Conservation (phyloP, 1,140 invertebrate genomes). For the Potamilus streckersoni region DNA sequence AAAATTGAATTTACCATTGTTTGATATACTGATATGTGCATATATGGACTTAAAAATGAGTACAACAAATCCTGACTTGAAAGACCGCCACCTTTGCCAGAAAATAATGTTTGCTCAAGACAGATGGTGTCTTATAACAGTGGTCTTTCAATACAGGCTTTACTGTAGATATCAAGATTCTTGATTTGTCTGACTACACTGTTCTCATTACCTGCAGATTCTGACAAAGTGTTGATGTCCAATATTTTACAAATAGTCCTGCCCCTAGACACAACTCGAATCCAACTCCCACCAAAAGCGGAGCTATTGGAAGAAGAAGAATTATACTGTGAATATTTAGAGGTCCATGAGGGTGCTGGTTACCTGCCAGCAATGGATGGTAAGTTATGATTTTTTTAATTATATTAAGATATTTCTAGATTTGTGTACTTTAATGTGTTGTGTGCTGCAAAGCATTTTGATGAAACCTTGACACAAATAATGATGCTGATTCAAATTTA, state of each 20-base stretch:
- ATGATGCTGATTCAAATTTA: not conserved
- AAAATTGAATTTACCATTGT: too few species aligned
- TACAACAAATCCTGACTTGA: too few species aligned
- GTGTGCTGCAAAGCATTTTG: not conserved
- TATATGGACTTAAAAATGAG: too few species aligned
- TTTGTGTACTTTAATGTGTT: not conserved
- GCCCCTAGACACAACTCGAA: slow-evolving; percentile 55
- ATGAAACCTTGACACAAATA: not conserved
- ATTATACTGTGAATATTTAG: slow-evolving; percentile 64
- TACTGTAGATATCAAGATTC: not conserved
- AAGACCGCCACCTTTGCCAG: too few species aligned
- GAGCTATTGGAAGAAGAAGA: slow-evolving; percentile 58
- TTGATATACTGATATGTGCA: too few species aligned
- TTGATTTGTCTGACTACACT: not conserved
- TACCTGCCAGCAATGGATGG: slow-evolving; percentile 59
- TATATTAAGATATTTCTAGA: not conserved
- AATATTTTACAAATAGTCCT: slow-evolving; percentile 63
- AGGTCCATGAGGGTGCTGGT: slow-evolving; percentile 60
- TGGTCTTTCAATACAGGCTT: too few species aligned
- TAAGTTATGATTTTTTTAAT: slow-evolving; percentile 26
- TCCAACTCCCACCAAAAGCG: slow-evolving; percentile 52
- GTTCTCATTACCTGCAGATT: slow-evolving; percentile 29
- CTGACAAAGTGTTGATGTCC: slow-evolving; percentile 57
- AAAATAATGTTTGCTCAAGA: too few species aligned
- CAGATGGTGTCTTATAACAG: too few species aligned